These are phyloP conservation scores for Agrochola litura DNA, from an alignment of 2,888 invertebrate species.

Conservation along the genomic window DNA sequence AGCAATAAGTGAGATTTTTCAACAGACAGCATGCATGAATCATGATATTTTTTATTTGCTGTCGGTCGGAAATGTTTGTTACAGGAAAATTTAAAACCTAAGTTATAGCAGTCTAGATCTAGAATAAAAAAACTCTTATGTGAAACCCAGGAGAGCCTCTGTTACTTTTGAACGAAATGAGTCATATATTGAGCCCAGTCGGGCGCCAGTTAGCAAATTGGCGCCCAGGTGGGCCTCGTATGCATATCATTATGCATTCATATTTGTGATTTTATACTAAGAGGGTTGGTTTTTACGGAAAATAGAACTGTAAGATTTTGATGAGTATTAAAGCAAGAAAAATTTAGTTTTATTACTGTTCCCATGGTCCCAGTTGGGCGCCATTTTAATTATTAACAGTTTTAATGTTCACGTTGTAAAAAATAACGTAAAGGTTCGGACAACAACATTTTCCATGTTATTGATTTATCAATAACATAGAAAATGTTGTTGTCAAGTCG, in stretches of 20 bases:
- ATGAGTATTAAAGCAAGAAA: not conserved
- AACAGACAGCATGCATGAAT: not conserved
- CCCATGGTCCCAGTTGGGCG: conserved; percentile 5
- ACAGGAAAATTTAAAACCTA: not conserved
- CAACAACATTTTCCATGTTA: too few species aligned
- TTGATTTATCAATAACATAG: too few species aligned
- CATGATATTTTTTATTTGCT: not conserved
- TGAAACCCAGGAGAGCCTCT: not conserved
- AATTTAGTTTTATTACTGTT: not conserved
- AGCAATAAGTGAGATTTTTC: not conserved
- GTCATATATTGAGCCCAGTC: not conserved
- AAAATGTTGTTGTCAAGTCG: not conserved
- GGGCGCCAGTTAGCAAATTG: conserved; percentile 20
- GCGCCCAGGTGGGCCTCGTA: conserved; percentile 1
- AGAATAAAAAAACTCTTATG: not conserved
- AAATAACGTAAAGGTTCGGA: not conserved
- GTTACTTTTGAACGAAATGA: not conserved
- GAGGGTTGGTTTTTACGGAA: too few species aligned
- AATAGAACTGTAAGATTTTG: not conserved
- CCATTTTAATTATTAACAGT: not conserved
- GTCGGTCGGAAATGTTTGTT: not conserved
- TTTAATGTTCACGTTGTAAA: not conserved
- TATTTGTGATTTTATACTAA: not conserved
- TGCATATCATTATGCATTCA: not conserved
- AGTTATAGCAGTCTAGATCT: not conserved